A percentile compares a stretch with the other conserved stretches of the same genome.
Conservation (phyloP, 2,888 invertebrate species). For the Leptinotarsa juncta region DNA sequence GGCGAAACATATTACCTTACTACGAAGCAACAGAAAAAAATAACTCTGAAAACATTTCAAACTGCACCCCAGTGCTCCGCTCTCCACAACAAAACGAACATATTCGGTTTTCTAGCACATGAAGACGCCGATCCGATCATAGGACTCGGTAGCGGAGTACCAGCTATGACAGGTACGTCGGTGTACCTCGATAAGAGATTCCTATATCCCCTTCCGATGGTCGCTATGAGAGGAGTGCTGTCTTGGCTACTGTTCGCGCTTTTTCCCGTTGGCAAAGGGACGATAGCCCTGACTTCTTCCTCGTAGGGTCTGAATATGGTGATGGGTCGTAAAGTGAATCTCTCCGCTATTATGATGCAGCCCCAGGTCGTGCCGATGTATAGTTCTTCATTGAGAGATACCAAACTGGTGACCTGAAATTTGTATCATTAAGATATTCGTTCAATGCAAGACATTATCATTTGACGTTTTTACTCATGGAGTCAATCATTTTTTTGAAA, state of each 20-base stretch:
- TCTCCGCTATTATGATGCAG: constrained; percentile 90
- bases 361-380: constrained; percentile 97
- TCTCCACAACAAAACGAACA: constrained; percentile 79
- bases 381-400: constrained; percentile 76
- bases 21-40: constrained; percentile 2
- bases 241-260: constrained; percentile 23
- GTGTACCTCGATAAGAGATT: constrained; percentile 77
- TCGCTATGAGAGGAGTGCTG: constrained; percentile 63
- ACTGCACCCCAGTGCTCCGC: constrained; percentile 76
- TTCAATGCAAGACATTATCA: not conserved
- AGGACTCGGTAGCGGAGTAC: constrained; percentile 62
- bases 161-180: constrained; percentile 66
- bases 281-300: constrained; percentile 78
- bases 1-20: not conserved
- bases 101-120: constrained; percentile 60
- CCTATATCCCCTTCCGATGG: constrained; percentile 85
- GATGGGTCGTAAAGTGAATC: constrained; percentile 82
- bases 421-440: not conserved
- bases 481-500: too few relatives aligned
- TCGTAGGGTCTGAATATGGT: constrained; percentile 94
- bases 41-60: constrained; percentile 46
- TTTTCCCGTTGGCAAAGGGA: constrained; percentile 67
- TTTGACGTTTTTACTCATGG: too few relatives aligned
- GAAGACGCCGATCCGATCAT: constrained; percentile 49
- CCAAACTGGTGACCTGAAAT: constrained; percentile 75